These are phyloP conservation scores for Melangyna quadrimaculata DNA, from an alignment of 2,888 invertebrate genomes.

Conservation along the genomic window DNA sequence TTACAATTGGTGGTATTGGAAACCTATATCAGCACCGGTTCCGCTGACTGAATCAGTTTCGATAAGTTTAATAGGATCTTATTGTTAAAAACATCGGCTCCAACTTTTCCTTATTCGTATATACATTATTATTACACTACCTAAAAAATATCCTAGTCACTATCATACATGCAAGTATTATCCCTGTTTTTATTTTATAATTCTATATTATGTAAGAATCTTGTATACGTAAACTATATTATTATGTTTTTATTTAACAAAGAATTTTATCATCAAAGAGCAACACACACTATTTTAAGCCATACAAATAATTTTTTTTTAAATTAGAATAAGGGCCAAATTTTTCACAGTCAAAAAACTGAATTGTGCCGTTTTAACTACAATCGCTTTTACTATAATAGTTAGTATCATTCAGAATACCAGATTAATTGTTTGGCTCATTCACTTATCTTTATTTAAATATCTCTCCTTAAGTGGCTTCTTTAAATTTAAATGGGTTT, in stretches of 20 bases:
- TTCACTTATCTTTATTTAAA: too few species aligned
- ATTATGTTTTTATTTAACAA: background rate
- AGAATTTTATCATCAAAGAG: background rate
- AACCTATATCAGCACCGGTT: constrained; percentile 85
- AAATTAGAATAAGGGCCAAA: background rate
- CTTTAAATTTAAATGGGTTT: too few species aligned
- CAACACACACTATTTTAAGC: constrained; percentile 9
- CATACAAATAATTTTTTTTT: background rate
- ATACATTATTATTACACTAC: constrained; percentile 40
- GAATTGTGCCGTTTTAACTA: too few species aligned
- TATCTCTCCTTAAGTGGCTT: too few species aligned
- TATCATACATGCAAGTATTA: constrained; percentile 54
- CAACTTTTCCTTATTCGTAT: constrained; percentile 28
- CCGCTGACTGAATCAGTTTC: constrained; percentile 83
- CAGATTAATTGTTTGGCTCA: too few species aligned
- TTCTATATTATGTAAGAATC: constrained; percentile 13
- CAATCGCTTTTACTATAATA: too few species aligned
- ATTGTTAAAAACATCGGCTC: constrained; percentile 82
- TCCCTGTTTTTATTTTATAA: constrained; percentile 22
- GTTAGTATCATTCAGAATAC: too few species aligned
- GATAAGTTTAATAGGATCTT: constrained; percentile 86
- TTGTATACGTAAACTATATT: constrained; percentile 8
- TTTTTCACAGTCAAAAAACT: too few species aligned
- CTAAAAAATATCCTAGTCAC: constrained; percentile 65
- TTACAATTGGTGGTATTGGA: constrained; percentile 91